Conservation (phyloP, 2,888 invertebrate genomes). For the Tenthredo mesomela region DNA sequence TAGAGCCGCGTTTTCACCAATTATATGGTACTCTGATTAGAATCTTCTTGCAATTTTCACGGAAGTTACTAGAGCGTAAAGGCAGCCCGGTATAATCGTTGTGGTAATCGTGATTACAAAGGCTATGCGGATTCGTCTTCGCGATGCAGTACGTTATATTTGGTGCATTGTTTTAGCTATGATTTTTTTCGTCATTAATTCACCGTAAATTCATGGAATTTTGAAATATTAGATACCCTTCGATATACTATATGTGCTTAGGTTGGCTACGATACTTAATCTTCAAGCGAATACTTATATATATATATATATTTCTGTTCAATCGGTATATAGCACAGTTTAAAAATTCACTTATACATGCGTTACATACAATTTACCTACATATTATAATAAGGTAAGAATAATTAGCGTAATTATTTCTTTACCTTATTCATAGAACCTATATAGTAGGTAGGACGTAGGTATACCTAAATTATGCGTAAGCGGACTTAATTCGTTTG, state of each 20-base stretch:
- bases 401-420: slow-evolving; percentile 32
- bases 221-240: neutral
- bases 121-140: neutral
- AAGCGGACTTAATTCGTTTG: slow-evolving; percentile 35
- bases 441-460: neutral
- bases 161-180: neutral
- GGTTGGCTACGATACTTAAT: neutral
- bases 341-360: neutral
- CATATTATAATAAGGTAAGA: neutral
- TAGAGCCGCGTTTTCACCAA: slow-evolving; percentile 7
- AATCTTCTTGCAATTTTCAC: slow-evolving; percentile 37
- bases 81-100: slow-evolving; percentile 20
- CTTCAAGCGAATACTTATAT: neutral
- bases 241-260: neutral
- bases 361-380: neutral
- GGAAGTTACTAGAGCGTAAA: slow-evolving; percentile 47
- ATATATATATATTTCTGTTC: neutral
- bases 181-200: neutral
- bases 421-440: neutral
- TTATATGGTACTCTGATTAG: slow-evolving; percentile 47
- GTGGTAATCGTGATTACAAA: slow-evolving; percentile 34
- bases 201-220: neutral
- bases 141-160: neutral
- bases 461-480: slow-evolving; percentile 33
- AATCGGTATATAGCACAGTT: neutral